Evolutionary conservation across 2,113 vertebrate species (phyloP).

Genomic region (Balaenoptera acutorostrata): DNA sequence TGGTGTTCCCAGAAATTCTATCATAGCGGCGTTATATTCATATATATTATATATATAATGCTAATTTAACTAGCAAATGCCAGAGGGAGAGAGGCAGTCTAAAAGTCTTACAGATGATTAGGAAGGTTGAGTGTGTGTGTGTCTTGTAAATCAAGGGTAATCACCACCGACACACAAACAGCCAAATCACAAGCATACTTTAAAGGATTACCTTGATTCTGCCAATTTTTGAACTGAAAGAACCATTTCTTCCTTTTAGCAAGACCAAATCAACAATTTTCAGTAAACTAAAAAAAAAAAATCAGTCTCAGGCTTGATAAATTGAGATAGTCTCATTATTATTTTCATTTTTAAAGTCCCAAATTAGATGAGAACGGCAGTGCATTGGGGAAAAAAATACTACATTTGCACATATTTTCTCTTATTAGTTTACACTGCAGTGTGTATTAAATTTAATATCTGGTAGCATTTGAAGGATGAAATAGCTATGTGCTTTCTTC

Average conservation of each 20-base stretch:
- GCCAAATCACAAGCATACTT: constrained; percentile 43
- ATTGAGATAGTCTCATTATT: background rate
- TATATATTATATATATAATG: background rate
- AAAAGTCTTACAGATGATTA: constrained; percentile 3
- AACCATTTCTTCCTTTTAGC: constrained; percentile 13
- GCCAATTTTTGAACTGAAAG: constrained; percentile 41
- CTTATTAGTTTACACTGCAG: constrained; percentile 17
- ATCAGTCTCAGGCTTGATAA: background rate
- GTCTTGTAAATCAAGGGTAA: constrained; percentile 49
- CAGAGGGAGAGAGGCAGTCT: background rate
- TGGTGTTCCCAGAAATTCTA: constrained; percentile 35
- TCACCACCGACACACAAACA: background rate
- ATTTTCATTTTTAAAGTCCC: constrained; percentile 6
- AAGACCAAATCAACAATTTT: constrained; percentile 36
- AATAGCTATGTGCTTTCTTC: background rate
- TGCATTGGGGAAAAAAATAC: background rate
- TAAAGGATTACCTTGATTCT: constrained; percentile 41
- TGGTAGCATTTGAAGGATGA: constrained; percentile 2
- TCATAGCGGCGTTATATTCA: background rate
- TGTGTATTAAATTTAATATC: constrained; percentile 14
- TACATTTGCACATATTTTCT: constrained; percentile 29
- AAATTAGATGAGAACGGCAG: constrained; percentile 23
- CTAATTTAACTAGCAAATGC: constrained; percentile 50
- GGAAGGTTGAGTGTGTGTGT: background rate
- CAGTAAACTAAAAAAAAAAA: constrained; percentile 18